Base-by-base conservation (phyloP, 2,797 vertebrate species). In the Acanthurus tractus region DNA sequence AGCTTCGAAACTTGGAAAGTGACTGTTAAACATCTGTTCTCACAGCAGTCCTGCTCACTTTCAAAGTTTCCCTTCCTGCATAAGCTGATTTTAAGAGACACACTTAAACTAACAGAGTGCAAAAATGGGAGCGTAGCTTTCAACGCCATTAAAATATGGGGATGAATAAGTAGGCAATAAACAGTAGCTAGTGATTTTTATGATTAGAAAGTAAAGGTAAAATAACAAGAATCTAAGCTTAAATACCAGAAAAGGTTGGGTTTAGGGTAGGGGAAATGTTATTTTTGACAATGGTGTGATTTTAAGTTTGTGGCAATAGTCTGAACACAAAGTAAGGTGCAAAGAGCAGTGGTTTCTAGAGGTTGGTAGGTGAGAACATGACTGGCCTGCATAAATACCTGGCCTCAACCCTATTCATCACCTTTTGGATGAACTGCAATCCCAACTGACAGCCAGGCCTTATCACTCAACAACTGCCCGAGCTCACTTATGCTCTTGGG, bases 21-120 rank as follows among this genome's bases (percentile, higher is more conserved):
- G 62, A 67, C 46, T 63, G 78, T 59, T 64, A 81, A 88, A 86
- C 84, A 89, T 86, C 87, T 88, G 75, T 64, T 84, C 70, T 78
- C 65, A 88, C 92, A 87, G 88, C 78, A 74, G 55, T 58, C 11
- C 3, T 13, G 62, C 63, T 84, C 56, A 36, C 48, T 76, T 75
- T n/a, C 61, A 44, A 52, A 71, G 49, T 67, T 36, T 55, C 22
- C 49, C 36, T 49, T 49, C 23, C 22, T 20, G 48, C 48, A 40
- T 52, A 49, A 46, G 20, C 58, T 22, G 58, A 25, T 29, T 63
- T 63, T 40, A 40, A 54, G 18, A 71, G 48, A 38, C 13, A 3
- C 4, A 6, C n/a, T n/a, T 25, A 49, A 36, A 61, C 78, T 9
- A 80, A 48, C 23, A 38, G 42, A 20, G 17, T 1, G 15, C 3